Conservation (phyloP, 2,888 invertebrate species). For the Matsumyia berberina region DNA sequence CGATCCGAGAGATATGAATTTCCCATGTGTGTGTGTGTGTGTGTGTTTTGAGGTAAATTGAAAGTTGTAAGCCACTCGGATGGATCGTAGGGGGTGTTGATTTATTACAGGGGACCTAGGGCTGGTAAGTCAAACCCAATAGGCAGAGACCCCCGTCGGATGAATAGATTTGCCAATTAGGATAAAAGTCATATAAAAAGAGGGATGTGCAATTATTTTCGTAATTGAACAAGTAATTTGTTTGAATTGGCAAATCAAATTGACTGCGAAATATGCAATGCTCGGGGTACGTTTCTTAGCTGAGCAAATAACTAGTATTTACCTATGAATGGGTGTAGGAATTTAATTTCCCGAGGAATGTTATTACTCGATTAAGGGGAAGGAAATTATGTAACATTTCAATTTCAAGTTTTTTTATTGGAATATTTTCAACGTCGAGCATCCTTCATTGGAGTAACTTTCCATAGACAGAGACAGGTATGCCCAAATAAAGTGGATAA, state of each 20-base stretch:
- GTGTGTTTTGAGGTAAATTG: slow-evolving; percentile 28
- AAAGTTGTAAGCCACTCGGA: slow-evolving; percentile 29
- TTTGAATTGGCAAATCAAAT: slow-evolving; percentile 33
- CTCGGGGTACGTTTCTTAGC: slow-evolving; percentile 19
- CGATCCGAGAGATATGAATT: slow-evolving; percentile 12
- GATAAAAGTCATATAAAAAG: slow-evolving; percentile 31
- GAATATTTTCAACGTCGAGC: no score
- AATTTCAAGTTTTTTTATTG: no score
- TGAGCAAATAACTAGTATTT: not conserved
- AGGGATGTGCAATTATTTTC: slow-evolving; percentile 39
- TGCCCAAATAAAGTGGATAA: no score
- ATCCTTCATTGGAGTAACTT: no score
- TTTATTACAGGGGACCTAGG: slow-evolving; percentile 17
- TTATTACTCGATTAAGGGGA: no score
- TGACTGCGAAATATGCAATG: not conserved
- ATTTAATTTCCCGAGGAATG: no score
- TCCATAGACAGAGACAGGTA: no score
- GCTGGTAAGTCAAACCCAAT: not conserved
- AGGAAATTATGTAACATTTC: no score
- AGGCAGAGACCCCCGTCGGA: slow-evolving; percentile 20
- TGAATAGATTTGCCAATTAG: slow-evolving; percentile 45
- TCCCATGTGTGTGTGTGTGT: no score
- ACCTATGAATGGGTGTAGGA: no score
- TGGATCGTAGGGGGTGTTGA: not conserved
- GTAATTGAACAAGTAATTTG: slow-evolving; percentile 48